phyloP scores from a whole-genome alignment of 2,113 vertebrate genomes.

The Pica pica region DNA sequence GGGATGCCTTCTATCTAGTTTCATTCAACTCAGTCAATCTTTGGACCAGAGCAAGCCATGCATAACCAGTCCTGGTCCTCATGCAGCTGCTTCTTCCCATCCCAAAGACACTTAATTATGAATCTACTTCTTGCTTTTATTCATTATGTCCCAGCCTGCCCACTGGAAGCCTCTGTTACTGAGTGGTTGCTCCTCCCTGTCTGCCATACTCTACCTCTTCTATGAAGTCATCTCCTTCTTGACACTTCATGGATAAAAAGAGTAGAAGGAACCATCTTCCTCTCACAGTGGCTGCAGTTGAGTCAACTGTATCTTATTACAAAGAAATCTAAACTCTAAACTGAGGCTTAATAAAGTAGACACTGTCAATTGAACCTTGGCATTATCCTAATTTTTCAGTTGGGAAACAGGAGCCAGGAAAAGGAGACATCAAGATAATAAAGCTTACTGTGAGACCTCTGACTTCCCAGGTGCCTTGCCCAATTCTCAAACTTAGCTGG shows the following conservation, averaged over 20 bases:
- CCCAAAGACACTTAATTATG: background rate
- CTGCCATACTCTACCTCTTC: background rate
- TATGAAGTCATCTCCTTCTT: background rate
- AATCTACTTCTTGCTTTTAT: background rate
- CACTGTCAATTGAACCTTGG: background rate
- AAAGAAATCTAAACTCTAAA: background rate
- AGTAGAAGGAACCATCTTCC: background rate
- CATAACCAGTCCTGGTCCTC: background rate
- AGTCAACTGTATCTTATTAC: background rate
- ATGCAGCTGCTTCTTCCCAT: background rate
- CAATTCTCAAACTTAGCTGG: background rate
- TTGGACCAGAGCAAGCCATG: background rate
- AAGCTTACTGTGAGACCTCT: background rate
- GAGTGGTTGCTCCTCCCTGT: background rate
- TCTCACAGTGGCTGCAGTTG: background rate
- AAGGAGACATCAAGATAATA: background rate
- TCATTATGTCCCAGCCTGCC: background rate
- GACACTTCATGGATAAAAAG: background rate
- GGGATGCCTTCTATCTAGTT: background rate
- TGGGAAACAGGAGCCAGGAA: background rate
- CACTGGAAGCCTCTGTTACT: background rate
- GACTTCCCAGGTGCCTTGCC: background rate
- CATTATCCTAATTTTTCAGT: background rate
- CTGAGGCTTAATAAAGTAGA: background rate
- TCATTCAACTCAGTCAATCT: background rate